Percentiles rank a stretch among this genome's conserved stretches.
Evolutionary conservation across 2,797 vertebrate genomes (phyloP).

Genomic region (Malurus splendens): DNA sequence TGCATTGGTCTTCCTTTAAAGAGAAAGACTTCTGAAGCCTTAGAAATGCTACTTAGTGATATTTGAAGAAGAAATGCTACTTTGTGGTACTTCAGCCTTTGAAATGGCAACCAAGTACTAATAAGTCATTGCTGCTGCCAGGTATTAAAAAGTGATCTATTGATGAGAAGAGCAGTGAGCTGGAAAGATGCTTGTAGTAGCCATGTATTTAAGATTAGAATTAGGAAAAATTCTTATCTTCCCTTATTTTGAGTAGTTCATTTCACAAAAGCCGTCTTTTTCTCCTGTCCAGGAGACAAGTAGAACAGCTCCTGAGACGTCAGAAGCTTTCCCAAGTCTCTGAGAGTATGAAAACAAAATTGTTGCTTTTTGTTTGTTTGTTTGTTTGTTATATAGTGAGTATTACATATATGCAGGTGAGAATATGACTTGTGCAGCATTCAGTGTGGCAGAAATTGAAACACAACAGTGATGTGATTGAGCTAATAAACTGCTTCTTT

Average conservation of each 20-base stretch:
- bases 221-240: background rate
- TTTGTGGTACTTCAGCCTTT: background rate
- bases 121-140: background rate
- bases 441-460: background rate
- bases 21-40: background rate
- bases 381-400: background rate
- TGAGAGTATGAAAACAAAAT: background rate
- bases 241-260: background rate
- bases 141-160: background rate
- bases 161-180: background rate
- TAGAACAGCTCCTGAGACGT: background rate
- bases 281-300: background rate
- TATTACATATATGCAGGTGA: background rate
- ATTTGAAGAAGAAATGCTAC: background rate
- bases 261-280: background rate
- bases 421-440: background rate
- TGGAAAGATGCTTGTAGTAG: background rate
- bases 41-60: background rate
- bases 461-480: background rate
- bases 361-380: background rate
- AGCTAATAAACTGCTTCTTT: background rate
- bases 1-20: background rate
- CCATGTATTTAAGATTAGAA: background rate
- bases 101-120: background rate
- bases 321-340: background rate